Evolutionary conservation across 1,140 invertebrate species (phyloP), one percentile per base, ranked within the genome.

Genomic region (Diachasmimorpha longicaudata): DNA sequence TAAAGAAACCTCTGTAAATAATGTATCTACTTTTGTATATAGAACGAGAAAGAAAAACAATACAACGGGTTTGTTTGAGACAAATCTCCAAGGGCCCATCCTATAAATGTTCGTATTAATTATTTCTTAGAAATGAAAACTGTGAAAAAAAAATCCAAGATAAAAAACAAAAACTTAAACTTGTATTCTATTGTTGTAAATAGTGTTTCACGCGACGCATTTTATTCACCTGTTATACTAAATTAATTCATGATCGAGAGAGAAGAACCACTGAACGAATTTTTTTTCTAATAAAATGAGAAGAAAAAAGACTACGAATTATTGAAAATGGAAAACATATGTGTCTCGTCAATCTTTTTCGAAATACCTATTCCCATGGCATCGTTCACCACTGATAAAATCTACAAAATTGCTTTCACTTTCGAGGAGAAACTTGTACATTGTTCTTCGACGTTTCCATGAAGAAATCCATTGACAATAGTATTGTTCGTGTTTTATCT

Each of bases 11-110:
- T 81, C 76, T 87, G 86, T 88, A 89, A 79, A 89, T 89, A 88
- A 73, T 87, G 85, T 86, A 85, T 80, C 82, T 85, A 86, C 80
- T 85, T 83, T 87, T 88, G 87, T 88, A 88, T 85, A 88, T 88
- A 87, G 75, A 31, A 66, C 4, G 19, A 69, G 70, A 77, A 70
- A 72, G 72, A 71, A 42, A 44, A 46, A 77, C 21, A 39, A 14
- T 67, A 37, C 39, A 67, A 67, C 68, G 67, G 66, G 37, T 73
- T 73, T 73, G 71, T 73, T 73, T 74, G 72, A 75, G 14, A 78
- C 77, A 74, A 75, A 78, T 75, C 55, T 63, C 19, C 19, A 63
- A 63, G 58, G 58, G 58, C 58, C 58, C 58, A 63, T 63, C 58
- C 39, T 70, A 77, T 70, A 42, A 37, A 70, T 58, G 72, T 74